Evolutionary conservation across 2,888 invertebrate species (phyloP).

Genomic region (Ceriagrion tenellum): DNA sequence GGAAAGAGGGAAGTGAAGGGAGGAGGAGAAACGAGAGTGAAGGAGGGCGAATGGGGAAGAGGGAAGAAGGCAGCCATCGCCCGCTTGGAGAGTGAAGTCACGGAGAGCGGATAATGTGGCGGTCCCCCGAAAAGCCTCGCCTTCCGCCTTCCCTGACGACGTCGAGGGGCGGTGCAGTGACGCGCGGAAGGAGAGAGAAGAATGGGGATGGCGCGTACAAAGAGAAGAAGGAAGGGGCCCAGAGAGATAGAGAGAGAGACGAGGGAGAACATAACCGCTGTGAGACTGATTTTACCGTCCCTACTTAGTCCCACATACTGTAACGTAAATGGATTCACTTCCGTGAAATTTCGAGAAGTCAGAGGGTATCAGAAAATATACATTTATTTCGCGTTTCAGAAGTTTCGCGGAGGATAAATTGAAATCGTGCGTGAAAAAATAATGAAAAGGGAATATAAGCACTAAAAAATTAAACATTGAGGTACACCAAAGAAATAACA

Average conservation of each 20-base stretch:
- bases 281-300: neutral
- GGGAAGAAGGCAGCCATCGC: too few relatives aligned
- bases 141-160: neutral
- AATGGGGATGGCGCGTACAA: neutral
- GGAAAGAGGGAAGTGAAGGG: neutral
- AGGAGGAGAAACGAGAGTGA: neutral
- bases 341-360: too few relatives aligned
- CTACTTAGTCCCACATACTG: neutral
- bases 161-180: neutral
- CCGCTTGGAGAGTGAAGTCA: neutral
- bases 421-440: too few relatives aligned
- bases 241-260: neutral
- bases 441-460: too few relatives aligned
- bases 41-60: neutral
- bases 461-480: too few relatives aligned
- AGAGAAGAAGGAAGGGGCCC: neutral
- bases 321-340: too few relatives aligned
- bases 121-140: neutral
- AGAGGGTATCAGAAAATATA: too few relatives aligned
- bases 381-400: too few relatives aligned
- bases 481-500: too few relatives aligned
- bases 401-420: too few relatives aligned
- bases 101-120: neutral
- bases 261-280: neutral
- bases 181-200: neutral